Percentiles rank a stretch among this genome's conserved stretches.
These are phyloP conservation scores for Heliconius erato DNA, from an alignment of 2,888 invertebrate genomes.

Conservation along the genomic window DNA sequence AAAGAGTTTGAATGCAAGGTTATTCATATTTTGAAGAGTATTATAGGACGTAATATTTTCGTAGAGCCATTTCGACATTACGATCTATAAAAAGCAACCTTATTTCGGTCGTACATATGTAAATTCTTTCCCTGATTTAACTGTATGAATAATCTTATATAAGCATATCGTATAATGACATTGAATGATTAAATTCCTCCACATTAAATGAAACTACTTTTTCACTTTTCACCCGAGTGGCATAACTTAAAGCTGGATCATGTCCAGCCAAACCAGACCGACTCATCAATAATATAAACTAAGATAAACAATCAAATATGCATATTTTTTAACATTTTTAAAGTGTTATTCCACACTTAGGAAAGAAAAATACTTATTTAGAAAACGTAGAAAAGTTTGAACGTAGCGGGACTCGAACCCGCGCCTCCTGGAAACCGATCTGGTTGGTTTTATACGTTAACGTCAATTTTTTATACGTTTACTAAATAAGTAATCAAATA, in stretches of 20 bases:
- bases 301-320: background rate
- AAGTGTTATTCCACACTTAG: too few species aligned
- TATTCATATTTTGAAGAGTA: slow-evolving; percentile 44
- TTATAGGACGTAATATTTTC: slow-evolving; percentile 51
- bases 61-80: slow-evolving; percentile 38
- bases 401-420: too few species aligned
- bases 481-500: background rate
- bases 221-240: background rate
- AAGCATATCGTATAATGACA: background rate
- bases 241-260: background rate
- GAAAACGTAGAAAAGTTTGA: too few species aligned
- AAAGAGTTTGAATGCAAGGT: slow-evolving; percentile 51
- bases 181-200: background rate
- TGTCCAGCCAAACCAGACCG: background rate
- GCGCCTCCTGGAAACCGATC: too few species aligned
- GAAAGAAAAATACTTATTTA: too few species aligned
- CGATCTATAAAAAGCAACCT: slow-evolving; percentile 35
- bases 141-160: background rate
- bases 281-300: background rate
- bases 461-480: too few species aligned
- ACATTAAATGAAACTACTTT: background rate
- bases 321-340: too few species aligned
- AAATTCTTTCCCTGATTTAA: slow-evolving; percentile 23
- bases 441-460: too few species aligned
- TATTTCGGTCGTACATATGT: slow-evolving; percentile 25